Percentiles rank a stretch among this genome's conserved stretches.
phyloP scores from a whole-genome alignment of 2,113 vertebrate species.

The Hippocampus zosterae region DNA sequence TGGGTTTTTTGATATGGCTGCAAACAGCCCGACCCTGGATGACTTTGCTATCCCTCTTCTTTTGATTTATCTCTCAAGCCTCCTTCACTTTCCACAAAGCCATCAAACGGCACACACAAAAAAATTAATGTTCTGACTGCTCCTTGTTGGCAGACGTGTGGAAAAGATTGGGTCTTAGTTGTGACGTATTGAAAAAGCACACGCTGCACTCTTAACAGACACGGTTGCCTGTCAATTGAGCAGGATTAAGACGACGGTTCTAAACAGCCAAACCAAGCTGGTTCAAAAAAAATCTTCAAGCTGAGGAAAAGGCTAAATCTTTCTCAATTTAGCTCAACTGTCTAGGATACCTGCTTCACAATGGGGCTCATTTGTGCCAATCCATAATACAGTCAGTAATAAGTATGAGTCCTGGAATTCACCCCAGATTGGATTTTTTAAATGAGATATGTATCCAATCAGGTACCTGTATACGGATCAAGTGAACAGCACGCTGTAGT shows the following conservation, averaged over 20 bases:
- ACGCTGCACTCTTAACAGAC: not conserved
- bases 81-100: constrained; percentile 37
- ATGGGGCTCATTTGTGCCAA: too few species aligned
- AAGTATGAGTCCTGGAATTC: too few species aligned
- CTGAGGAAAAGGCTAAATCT: too few species aligned
- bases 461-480: too few species aligned
- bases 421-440: too few species aligned
- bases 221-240: not conserved
- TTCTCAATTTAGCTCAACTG: too few species aligned
- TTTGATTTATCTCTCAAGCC: constrained; percentile 58
- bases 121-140: constrained; percentile 25
- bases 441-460: too few species aligned
- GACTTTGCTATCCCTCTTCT: constrained; percentile 41
- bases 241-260: not conserved
- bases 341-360: too few species aligned
- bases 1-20: constrained; percentile 54
- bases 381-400: too few species aligned
- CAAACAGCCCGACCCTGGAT: constrained; percentile 44
- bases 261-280: too few species aligned
- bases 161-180: constrained; percentile 14
- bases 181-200: constrained; percentile 9
- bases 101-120: constrained; percentile 26
- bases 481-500: too few species aligned
- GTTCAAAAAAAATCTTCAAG: too few species aligned
- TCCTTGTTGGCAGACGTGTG: constrained; percentile 12